Conservation (phyloP, 2,888 invertebrate genomes). For the Rhagophthalmus giganteus region DNA sequence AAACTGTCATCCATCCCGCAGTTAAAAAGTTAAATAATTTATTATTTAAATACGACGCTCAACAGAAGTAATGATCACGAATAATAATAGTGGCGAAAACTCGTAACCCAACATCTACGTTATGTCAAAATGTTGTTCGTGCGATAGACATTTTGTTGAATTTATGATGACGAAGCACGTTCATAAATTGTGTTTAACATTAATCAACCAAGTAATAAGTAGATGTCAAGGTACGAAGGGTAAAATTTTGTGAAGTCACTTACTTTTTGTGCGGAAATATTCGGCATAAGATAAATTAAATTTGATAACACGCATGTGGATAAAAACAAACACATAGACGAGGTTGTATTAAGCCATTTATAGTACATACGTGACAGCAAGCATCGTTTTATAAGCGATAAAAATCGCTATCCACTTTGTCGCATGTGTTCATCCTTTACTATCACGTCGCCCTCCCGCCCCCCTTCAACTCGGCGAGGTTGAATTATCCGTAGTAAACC, state of each 20-base stretch:
- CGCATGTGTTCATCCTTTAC: slow-evolving; percentile 27
- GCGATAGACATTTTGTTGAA: slow-evolving; percentile 9
- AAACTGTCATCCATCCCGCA: neutral
- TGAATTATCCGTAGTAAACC: slow-evolving; percentile 13
- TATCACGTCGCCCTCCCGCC: slow-evolving; percentile 11
- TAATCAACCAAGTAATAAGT: slow-evolving; percentile 9
- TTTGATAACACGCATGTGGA: slow-evolving; percentile 19
- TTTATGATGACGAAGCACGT: slow-evolving; percentile 11
- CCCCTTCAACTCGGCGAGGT: slow-evolving; percentile 3
- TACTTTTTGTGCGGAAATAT: slow-evolving; percentile 9
- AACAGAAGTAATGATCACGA: neutral
- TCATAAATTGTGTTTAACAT: slow-evolving; percentile 13
- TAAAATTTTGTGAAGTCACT: slow-evolving; percentile 9
- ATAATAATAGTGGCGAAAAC: neutral
- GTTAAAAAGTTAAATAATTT: neutral
- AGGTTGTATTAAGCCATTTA: slow-evolving; percentile 26
- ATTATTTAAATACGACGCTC: neutral
- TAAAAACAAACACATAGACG: slow-evolving; percentile 18
- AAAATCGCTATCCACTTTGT: slow-evolving; percentile 28
- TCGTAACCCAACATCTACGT: neutral
- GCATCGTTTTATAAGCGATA: slow-evolving; percentile 28
- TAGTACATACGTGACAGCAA: slow-evolving; percentile 24
- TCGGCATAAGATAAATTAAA: slow-evolving; percentile 19
- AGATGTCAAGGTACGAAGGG: slow-evolving; percentile 6
- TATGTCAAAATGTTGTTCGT: slow-evolving; percentile 4